Base-by-base conservation (phyloP, 2,888 invertebrate species). In the Corbicula japonica region DNA sequence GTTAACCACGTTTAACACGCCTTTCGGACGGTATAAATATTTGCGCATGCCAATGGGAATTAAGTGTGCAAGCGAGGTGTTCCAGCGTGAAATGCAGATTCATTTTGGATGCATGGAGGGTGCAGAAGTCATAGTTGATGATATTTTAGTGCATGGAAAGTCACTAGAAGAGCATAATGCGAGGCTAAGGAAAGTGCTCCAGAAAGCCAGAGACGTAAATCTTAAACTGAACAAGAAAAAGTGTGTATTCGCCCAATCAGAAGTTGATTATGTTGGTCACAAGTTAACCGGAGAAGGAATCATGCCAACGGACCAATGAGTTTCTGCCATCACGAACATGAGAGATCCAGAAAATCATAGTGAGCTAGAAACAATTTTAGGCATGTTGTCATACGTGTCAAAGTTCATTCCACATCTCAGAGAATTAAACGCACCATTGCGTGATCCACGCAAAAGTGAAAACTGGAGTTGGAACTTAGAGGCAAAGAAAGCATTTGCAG, bases 1-100 rank as follows among this genome's bases (percentile, higher is more conserved):
- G 48, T 62, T 85, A 30, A 77, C 73, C 18, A 68, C 74, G 15
- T 85, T 83, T 61, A 80, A 62, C 38, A 79, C 76, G 18, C 84
- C 83, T n/a, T 82, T 62, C n/a, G 76, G 79, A 21, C 61, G 83
- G 32, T 83, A 76, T 23, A 12, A 69, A 23, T 85, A 66, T 63
- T 48, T 77, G 15, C 44, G 82, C 1, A 34, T 84, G 32, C 82
- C 72, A 23, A 76, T 85, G 58, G 78, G 80, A 12, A 63, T 79
- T 15, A 82, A 70, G 6, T 82, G 73, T 44, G 69, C 84, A 2
- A 73, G 78, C 8, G 68, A 77, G 12, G 35, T 60, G 32, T 75
- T 76, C 65, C 52, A 80, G 54, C 38, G 52, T 63, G 1, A 34
- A 52, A 41, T 65, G 52, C 54, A 35, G 60, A 28, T 18, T 15